Evolutionary conservation across 2,113 vertebrate genomes (phyloP).

Genomic region (Platysteira castanea): DNA sequence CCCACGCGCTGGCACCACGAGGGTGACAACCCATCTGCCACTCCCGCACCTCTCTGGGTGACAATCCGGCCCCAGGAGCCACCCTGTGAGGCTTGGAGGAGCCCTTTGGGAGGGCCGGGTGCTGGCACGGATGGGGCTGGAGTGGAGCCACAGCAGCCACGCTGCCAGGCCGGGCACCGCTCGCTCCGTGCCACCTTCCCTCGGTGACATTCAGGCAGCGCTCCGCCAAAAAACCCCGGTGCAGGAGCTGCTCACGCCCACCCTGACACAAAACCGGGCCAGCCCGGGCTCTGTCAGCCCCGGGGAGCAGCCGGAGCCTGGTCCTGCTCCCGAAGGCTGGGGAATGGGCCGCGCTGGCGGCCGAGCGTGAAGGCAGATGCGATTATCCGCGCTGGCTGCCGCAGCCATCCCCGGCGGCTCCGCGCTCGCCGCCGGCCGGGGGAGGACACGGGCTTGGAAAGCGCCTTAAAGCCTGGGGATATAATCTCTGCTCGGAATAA

Average conservation of each 20-base stretch:
- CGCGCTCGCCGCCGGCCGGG: not conserved
- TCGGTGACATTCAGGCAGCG: not conserved
- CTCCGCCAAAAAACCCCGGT: not conserved
- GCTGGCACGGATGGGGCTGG: rapidly evolving
- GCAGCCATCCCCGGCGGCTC: not conserved
- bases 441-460: not conserved
- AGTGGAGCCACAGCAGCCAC: not conserved
- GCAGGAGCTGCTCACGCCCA: not conserved
- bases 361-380: constrained; percentile 9
- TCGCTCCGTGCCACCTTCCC: not conserved
- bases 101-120: not conserved
- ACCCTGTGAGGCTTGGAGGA: rapidly evolving
- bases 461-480: constrained; percentile 11
- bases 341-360: not conserved
- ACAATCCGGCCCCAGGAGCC: not conserved
- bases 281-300: rapidly evolving
- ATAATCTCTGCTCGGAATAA: constrained; percentile 1
- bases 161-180: not conserved
- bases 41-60: rapidly evolving
- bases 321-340: not conserved
- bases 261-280: not conserved
- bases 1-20: rapidly evolving
- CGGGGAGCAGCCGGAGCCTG: rapidly evolving
- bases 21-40: not conserved
- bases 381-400: not conserved